A percentile compares a stretch with the other conserved stretches of the same genome.
These are phyloP conservation scores for Falco naumanni DNA, from an alignment of 2,797 vertebrate species.

Conservation along the genomic window DNA sequence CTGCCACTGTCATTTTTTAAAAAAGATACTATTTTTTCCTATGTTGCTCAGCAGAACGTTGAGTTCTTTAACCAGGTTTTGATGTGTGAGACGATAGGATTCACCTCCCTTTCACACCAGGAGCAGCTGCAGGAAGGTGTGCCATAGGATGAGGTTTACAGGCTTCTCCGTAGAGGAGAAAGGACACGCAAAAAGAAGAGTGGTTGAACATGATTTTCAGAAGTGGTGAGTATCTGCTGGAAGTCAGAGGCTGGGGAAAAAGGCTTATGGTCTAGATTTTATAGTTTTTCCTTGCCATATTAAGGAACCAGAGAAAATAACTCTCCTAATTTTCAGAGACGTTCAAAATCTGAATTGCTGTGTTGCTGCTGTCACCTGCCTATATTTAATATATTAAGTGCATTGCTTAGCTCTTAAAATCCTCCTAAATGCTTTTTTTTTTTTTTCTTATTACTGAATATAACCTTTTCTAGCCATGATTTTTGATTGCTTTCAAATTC, in stretches of 20 bases:
- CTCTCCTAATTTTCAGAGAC: background rate
- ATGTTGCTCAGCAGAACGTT: background rate
- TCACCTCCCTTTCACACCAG: background rate
- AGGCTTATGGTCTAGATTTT: background rate
- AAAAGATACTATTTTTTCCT: background rate
- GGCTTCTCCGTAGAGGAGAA: background rate
- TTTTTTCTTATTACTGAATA: background rate
- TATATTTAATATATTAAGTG: background rate
- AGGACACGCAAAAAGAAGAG: background rate
- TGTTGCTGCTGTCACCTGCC: background rate
- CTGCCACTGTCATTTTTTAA: background rate
- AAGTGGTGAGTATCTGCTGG: background rate
- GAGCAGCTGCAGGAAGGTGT: background rate
- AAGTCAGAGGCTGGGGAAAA: background rate
- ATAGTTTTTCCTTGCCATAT: background rate
- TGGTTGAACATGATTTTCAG: background rate
- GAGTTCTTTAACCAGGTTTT: background rate
- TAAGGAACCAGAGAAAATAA: background rate
- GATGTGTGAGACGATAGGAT: background rate
- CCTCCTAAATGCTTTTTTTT: background rate
- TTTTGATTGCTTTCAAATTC: background rate
- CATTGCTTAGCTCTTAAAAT: background rate
- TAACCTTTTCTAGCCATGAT: background rate
- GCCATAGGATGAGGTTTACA: background rate
- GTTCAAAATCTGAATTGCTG: background rate